Evolutionary conservation across 2,797 vertebrate genomes (phyloP).

Genomic region (Onychomys torridus): DNA sequence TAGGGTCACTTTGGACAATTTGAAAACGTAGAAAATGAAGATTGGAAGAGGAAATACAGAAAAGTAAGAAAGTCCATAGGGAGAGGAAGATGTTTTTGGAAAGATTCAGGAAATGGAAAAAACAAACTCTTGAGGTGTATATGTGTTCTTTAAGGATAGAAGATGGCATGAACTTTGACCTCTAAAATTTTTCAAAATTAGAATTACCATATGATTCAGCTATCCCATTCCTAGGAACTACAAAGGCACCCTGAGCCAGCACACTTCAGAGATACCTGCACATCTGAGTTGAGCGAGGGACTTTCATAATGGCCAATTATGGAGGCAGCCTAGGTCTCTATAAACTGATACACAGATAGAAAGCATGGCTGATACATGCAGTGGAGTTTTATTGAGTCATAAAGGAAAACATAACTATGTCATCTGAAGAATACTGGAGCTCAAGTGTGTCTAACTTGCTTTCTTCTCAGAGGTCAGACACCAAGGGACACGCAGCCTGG

Average conservation of each 20-base stretch:
- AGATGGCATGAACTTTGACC: neutral
- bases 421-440: neutral
- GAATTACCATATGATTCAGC: neutral
- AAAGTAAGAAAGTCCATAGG: neutral
- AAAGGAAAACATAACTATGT: neutral
- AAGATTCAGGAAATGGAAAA: conserved; percentile 1
- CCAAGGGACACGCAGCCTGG: neutral
- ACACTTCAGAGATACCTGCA: neutral
- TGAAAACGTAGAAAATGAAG: conserved; percentile 26
- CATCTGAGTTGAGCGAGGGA: too few relatives aligned
- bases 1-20: neutral
- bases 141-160: neutral
- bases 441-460: neutral
- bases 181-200: neutral
- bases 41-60: conserved; percentile 14
- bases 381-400: neutral
- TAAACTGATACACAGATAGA: neutral
- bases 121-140: neutral
- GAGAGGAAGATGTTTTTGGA: neutral
- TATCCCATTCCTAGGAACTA: neutral
- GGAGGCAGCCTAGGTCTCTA: neutral
- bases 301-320: neutral
- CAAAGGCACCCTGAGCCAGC: neutral
- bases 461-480: neutral
- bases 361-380: too few relatives aligned